Conservation (phyloP, 1,140 invertebrate species). For the Aphis craccivora region DNA sequence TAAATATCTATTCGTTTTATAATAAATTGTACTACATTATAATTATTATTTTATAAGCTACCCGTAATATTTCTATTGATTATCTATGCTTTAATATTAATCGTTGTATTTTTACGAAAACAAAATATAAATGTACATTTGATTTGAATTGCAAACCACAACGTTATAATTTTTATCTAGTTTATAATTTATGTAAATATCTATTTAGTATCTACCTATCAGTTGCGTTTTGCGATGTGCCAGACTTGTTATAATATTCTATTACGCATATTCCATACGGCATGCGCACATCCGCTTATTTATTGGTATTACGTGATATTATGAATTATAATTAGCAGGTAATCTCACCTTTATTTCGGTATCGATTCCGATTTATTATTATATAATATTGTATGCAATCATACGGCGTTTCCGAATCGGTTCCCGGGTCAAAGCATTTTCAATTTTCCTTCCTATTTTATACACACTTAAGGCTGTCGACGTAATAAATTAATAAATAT, state of each 20-base stretch:
- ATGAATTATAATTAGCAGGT: too few relatives aligned
- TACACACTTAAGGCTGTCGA: too few relatives aligned
- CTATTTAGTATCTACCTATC: neutral
- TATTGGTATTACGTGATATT: neutral
- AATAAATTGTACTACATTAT: too few relatives aligned
- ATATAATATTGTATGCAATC: too few relatives aligned
- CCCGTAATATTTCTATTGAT: neutral
- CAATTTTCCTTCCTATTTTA: too few relatives aligned
- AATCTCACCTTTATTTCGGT: too few relatives aligned
- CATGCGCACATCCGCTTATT: neutral
- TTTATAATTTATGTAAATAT: neutral
- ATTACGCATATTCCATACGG: neutral
- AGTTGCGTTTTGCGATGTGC: neutral
- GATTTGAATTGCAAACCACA: neutral
- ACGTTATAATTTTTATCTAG: neutral
- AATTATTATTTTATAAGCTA: too few relatives aligned
- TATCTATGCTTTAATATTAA: neutral
- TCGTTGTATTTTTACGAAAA: neutral
- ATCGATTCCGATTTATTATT: too few relatives aligned
- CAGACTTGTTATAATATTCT: neutral
- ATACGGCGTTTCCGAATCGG: too few relatives aligned
- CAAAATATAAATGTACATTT: neutral
- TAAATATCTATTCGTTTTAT: too few relatives aligned
- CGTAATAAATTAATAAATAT: too few relatives aligned
- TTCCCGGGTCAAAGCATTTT: too few relatives aligned